Conservation (phyloP, 2,797 vertebrate species). For the Poecilia picta region DNA sequence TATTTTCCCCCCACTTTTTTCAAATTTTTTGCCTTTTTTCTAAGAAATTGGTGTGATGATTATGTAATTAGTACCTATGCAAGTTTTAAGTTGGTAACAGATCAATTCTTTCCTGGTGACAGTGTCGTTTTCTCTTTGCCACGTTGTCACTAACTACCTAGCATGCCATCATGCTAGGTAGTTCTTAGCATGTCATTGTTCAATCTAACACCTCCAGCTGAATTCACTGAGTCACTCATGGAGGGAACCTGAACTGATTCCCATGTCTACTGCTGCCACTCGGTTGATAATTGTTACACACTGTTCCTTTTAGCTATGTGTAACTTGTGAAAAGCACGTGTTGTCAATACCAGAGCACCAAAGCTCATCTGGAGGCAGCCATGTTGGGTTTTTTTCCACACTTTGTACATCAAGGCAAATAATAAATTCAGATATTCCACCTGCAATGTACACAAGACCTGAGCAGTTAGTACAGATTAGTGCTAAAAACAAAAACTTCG, state of each 20-base stretch:
- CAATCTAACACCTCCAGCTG: neutral
- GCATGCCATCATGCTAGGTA: too few species aligned
- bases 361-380: neutral
- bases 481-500: too few species aligned
- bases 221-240: neutral
- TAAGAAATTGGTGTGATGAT: neutral
- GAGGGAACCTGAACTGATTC: neutral
- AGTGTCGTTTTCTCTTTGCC: neutral
- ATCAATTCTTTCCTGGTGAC: neutral
- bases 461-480: neutral
- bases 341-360: neutral
- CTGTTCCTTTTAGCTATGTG: neutral
- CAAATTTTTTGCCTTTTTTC: neutral
- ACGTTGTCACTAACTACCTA: too few species aligned
- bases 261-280: neutral
- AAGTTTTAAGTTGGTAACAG: neutral
- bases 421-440: neutral
- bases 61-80: neutral
- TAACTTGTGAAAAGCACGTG: neutral
- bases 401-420: neutral
- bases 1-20: neutral
- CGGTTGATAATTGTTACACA: neutral
- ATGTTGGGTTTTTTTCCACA: neutral
- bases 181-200: neutral
- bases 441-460: neutral